Base-by-base conservation (phyloP, 1,140 invertebrate species). In the Brachionus calyciflorus region DNA sequence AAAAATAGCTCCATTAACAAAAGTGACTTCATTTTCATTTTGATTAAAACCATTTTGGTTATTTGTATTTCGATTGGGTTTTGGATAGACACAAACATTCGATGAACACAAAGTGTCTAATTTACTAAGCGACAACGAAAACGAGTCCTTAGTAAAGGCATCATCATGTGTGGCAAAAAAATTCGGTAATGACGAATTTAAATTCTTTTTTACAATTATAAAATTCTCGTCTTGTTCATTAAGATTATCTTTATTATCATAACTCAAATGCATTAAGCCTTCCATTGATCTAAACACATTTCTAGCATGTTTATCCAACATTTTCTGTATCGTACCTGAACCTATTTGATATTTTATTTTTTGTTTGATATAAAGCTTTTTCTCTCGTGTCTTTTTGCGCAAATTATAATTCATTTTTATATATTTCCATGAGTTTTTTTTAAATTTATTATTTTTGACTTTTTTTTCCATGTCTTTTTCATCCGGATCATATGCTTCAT, bases 201-300 rank as follows among this genome's bases (percentile, higher is more conserved):
- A 24, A 9, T 26, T 65, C 24, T 24, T 1, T 65, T 26, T 65
- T 10, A 65, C 41, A 24, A 65, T 44, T 65, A 65, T 65, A 41
- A 65, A 65, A 65, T 65, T 65, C 21, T 65, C 60, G 28, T 65
- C 40, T 63, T 55, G 2, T 10, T 44, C 41, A 24, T 24, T 65
- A 9, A 17, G 26, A 24, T 17, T 17, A 14, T 46, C 44, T n/a
- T n/a, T n/a, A 7, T 10, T 14, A 46, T 7, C 9, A 46, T 3
- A 5, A 3, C 44, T 14, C 19, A 41, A 26, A n/a, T 21, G 41
- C 60, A 65, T 65, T 44, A 65, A 65, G 21, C 40, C 40, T 12
- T 65, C 60, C 9, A 65, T 28, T 44, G 60, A 65, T 44, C 44
- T 65, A n/a, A 65, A 65, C 40, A 65, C 24, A 65, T 65, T 65